Evolutionary conservation across 2,888 invertebrate species (phyloP).

Genomic region (Pollenia angustigena): DNA sequence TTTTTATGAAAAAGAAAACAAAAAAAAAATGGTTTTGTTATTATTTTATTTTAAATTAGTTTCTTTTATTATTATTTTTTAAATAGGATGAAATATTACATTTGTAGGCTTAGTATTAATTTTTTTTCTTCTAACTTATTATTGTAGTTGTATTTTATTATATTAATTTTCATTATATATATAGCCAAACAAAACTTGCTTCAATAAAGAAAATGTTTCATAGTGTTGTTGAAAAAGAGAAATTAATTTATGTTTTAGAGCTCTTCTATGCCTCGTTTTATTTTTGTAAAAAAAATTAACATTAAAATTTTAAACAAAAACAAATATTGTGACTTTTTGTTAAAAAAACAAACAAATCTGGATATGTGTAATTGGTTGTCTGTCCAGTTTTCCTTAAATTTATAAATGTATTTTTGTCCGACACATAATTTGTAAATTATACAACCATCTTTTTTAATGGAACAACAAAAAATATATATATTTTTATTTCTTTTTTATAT

Average conservation of each 20-base stretch:
- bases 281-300: slow-evolving; percentile 31
- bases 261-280: slow-evolving; percentile 18
- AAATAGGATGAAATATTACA: slow-evolving; percentile 40
- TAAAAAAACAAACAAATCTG: too few species aligned
- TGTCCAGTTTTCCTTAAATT: slow-evolving; percentile 5
- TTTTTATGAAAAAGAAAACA: slow-evolving; percentile 25
- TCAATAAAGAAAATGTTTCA: slow-evolving; percentile 17
- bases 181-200: slow-evolving; percentile 20
- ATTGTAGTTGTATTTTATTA: slow-evolving; percentile 55
- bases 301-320: slow-evolving; percentile 14
- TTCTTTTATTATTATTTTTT: slow-evolving; percentile 44
- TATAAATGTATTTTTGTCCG: background rate
- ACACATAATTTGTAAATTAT: background rate
- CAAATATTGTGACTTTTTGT: background rate
- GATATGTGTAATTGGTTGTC: background rate
- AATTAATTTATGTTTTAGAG: background rate
- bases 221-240: slow-evolving; percentile 22
- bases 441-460: background rate
- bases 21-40: slow-evolving; percentile 36
- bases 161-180: slow-evolving; percentile 34
- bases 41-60: slow-evolving; percentile 43
- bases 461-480: background rate
- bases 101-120: slow-evolving; percentile 54
- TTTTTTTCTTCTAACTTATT: slow-evolving; percentile 49
- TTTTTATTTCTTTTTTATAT: too few species aligned